Conservation (phyloP, 2,113 vertebrate genomes). For the Neodontobutis hainanensis region DNA sequence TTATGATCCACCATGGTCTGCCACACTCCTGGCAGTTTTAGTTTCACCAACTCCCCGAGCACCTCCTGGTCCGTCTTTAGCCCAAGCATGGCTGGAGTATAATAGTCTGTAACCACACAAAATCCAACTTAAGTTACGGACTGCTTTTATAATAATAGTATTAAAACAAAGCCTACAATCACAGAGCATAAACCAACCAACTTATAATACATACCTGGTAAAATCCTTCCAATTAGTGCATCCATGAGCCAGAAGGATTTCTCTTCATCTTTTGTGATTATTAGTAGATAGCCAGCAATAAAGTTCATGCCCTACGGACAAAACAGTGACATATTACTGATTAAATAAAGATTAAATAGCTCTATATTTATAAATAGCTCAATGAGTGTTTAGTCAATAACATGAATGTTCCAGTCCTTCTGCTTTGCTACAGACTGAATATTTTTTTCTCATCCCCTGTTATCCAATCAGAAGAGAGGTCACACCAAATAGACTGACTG, state of each 20-base stretch:
- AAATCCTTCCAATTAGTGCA: constrained; percentile 88
- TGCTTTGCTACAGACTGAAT: too few relatives aligned
- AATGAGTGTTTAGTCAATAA: too few relatives aligned
- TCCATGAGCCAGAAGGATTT: constrained; percentile 96
- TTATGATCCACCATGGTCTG: constrained; percentile 85
- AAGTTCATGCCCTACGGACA: constrained; percentile 95
- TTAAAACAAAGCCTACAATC: neutral
- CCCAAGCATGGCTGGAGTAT: constrained; percentile 90
- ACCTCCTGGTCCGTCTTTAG: constrained; percentile 95
- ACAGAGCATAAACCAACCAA: neutral
- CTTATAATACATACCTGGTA: constrained; percentile 84
- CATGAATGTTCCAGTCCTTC: too few relatives aligned
- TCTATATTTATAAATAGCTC: too few relatives aligned
- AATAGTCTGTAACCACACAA: constrained; percentile 83
- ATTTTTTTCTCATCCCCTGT: too few relatives aligned
- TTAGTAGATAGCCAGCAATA: constrained; percentile 90
- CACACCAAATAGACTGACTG: neutral
- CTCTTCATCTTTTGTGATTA: constrained; percentile 92
- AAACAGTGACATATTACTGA: constrained; percentile 15
- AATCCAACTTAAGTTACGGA: neutral
- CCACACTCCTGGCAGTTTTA: constrained; percentile 86
- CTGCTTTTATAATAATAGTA: neutral
- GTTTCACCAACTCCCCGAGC: constrained; percentile 89
- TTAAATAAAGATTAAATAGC: too few relatives aligned
- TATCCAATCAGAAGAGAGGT: neutral